Base-by-base conservation (phyloP, 1,140 invertebrate genomes). In the Campoletis sonorensis region DNA sequence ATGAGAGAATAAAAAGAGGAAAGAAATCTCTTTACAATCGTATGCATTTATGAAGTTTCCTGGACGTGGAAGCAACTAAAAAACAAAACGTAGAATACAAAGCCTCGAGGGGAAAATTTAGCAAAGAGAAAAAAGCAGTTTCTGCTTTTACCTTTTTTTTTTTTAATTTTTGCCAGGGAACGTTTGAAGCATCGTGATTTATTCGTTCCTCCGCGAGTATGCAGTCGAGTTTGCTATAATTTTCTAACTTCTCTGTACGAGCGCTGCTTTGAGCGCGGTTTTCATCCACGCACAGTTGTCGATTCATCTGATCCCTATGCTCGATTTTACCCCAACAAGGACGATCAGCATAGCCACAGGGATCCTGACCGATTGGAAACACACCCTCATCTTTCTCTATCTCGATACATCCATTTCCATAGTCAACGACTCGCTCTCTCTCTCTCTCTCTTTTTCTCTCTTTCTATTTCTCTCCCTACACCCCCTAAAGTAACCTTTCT, bases 311-410 rank as follows among this genome's bases (percentile, higher is more conserved):
- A 64, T 64, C 23, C 23, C 61, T 64, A 13, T 64, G n/a, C 23
- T 64, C 21, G 21, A 2, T 26, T 27, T 27, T 64, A 23, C 61
- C 23, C n/a, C 51, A n/a, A 26, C 61, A 64, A n/a, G n/a, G n/a
- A 64, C 61, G 61, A 64, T 64, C 61, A 64, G 61, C 23, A 64
- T 26, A 64, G 61, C 61, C 61, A 8, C 61, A 23, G 23, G 61
- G 61, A 64, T 64, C 23, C 61, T 64, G 61, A 64, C 61, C 61
- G 61, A 64, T 64, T 64, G n/a, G 61, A 64, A 64, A 64, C 21
- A 64, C 61, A 64, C 61, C 61, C 61, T 64, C 61, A 23, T 16
- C 23, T 61, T 64, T 27, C 61, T 54, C 61, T 4, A 27, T 26
- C 21, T 23, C 27, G 61, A 26, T 26, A 64, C 61, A 64, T 64